These are phyloP conservation scores for Melolontha melolontha DNA, from an alignment of 2,888 invertebrate genomes.

Conservation along the genomic window DNA sequence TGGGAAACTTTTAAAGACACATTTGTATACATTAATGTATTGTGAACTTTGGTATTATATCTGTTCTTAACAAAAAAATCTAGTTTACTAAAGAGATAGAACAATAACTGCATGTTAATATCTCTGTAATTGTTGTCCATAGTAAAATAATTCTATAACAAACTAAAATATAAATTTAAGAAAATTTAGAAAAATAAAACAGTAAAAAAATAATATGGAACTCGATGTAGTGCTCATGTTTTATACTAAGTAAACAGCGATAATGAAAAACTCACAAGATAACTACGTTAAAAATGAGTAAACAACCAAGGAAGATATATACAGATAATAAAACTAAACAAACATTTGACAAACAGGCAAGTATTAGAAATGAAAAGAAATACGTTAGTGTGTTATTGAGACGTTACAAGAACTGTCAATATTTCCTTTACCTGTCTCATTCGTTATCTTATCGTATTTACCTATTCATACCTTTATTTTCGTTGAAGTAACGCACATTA, in stretches of 20 bases:
- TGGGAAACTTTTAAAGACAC: background rate
- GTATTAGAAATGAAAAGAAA: slow-evolving; percentile 16
- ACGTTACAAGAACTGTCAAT: slow-evolving; percentile 26
- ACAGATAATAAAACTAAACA: slow-evolving; percentile 24
- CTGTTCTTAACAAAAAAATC: background rate
- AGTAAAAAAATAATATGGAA: too few relatives aligned
- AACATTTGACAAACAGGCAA: slow-evolving; percentile 6
- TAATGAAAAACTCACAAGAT: slow-evolving; percentile 35
- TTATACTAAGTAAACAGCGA: slow-evolving; percentile 12
- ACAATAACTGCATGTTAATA: too few relatives aligned
- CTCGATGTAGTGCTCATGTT: background rate
- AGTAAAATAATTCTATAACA: too few relatives aligned
- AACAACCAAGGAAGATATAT: slow-evolving; percentile 12
- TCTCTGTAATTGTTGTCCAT: too few relatives aligned
- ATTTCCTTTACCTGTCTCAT: slow-evolving; percentile 23
- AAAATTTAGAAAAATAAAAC: too few relatives aligned
- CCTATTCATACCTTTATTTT: slow-evolving; percentile 10
- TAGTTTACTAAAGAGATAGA: too few relatives aligned
- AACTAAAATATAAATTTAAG: too few relatives aligned
- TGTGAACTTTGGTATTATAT: background rate
- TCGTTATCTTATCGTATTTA: slow-evolving; percentile 30
- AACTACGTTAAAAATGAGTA: slow-evolving; percentile 19
- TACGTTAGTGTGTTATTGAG: slow-evolving; percentile 17
- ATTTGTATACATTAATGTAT: background rate
- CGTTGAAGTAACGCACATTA: background rate